Conservation (phyloP, 2,797 vertebrate species). For the Muscicapa striata region DNA sequence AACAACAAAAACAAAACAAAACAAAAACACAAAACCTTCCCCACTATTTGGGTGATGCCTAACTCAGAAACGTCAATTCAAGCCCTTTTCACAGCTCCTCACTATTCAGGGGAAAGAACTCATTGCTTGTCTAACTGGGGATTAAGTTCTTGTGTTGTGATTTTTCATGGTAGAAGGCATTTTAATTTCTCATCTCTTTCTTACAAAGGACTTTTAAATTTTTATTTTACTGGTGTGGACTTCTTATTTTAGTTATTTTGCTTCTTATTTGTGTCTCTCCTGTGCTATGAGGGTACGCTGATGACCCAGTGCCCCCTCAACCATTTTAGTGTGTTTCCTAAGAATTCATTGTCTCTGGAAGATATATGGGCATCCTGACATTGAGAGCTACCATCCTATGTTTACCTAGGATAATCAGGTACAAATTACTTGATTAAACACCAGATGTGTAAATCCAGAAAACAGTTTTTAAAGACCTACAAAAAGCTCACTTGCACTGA, state of each 20-base stretch:
- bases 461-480: not conserved
- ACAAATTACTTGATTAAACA: not conserved
- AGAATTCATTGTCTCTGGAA: not conserved
- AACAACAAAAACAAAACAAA: not conserved
- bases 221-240: not conserved
- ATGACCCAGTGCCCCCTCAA: not conserved
- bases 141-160: not conserved
- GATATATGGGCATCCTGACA: not conserved
- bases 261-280: not conserved
- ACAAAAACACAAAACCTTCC: not conserved
- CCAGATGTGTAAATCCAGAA: not conserved
- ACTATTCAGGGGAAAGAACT: not conserved
- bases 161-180: not conserved
- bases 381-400: not conserved
- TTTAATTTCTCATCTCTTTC: not conserved
- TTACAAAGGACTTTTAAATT: not conserved
- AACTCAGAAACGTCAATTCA: not conserved
- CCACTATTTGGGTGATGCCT: not conserved
- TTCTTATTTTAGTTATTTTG: not conserved
- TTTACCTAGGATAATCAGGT: not conserved
- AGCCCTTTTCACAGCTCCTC: not conserved
- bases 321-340: not conserved
- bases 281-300: fast-evolving
- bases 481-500: not conserved
- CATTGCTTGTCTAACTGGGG: not conserved